Base-by-base conservation (phyloP, 1,140 invertebrate genomes). In the Octopus bimaculoides region DNA sequence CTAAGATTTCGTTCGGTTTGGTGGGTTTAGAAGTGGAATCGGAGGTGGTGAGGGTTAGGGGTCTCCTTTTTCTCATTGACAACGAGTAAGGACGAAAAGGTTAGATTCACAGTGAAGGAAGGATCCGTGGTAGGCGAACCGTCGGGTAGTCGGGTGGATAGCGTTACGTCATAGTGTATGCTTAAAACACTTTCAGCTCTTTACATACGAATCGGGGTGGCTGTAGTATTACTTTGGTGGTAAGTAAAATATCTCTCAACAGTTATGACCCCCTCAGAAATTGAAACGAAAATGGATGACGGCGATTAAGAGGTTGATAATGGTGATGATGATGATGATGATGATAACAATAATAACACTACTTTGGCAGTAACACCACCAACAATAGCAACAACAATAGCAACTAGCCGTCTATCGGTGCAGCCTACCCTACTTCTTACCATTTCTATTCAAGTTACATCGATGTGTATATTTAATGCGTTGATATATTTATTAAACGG, bases 31-130 rank as follows among this genome's bases (percentile, higher is more conserved):
- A 41, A 41, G 26, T 41, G 26, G 26, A 41, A 41, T 41, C 26
- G 26, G 26, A 41, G 26, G 26, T 41, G 26, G 26, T 41, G 26
- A 41, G 26, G 26, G 26, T 41, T 41, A 41, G 26, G 26, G 26
- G 26, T 41, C 26, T 41, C 26, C 26, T 41, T 41, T 41, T 41
- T 41, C 26, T 41, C 26, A 41, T 41, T 41, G 26, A 41, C 26
- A 41, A 41, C 26, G 26, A 41, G 26, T 41, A 41, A 41, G 26
- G 26, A 41, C 26, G 26, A 41, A 41, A 41, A 41, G 26, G 26
- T 41, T 41, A 41, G 26, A 41, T 41, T 56, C 79, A 81, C 26
- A 79, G 66, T 75, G 41, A 78, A 82, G 66, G 77, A 78, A 82
- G 66, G 77, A 76, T 1, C 76, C 78, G 10, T 77, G 76, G 8